Evolutionary conservation across 2,113 vertebrate genomes (phyloP), one percentile per base, ranked within the genome.

Genomic region (Dicerorhinus sumatrensis): DNA sequence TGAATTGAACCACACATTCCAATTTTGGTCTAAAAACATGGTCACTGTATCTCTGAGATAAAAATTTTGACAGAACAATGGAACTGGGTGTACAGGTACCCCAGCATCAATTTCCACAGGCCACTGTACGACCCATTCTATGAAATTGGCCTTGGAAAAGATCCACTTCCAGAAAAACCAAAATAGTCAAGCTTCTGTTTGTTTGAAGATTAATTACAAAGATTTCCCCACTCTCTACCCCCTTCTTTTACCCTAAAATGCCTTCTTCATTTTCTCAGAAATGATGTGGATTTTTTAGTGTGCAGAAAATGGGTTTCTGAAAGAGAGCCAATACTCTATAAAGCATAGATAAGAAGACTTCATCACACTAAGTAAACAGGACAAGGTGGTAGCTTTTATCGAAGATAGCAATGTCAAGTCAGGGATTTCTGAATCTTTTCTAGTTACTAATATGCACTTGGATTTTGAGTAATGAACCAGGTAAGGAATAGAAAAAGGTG

Each of bases 161-260:
- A 86, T 25, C 48, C 31, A n/a, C 54, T 91, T 91, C 83, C n/a
- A 60, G 89, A 81, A 92, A 29, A 84, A 84, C 21, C n/a, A 69
- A 88, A 60, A 62, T 80, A 73, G 14, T 77, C 33, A 82, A 62
- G 48, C 42, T 72, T 70, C 76, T 96, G 1, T 81, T 88, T 79
- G 46, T 95, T 82, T 97, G 73, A 62, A 82, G n/a, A 65, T 90
- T 76, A 80, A 31, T 89, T 82, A 23, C 46, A 76, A 88, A 92
- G 75, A 69, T 42, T 69, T 93, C 27, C 36, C 25, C 12, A 29
- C 16, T 67, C 82, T 84, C 70, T 5, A 67, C 33, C 36, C 23
- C 27, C 65, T 91, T 84, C 58, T 80, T 80, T 67, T 90, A 58
- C 11, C 36, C 25, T 84, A 77, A 95, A 76, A 80, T 96, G 9